Evolutionary conservation across 2,888 invertebrate genomes (phyloP).

Genomic region (Lochmaea crataegi): DNA sequence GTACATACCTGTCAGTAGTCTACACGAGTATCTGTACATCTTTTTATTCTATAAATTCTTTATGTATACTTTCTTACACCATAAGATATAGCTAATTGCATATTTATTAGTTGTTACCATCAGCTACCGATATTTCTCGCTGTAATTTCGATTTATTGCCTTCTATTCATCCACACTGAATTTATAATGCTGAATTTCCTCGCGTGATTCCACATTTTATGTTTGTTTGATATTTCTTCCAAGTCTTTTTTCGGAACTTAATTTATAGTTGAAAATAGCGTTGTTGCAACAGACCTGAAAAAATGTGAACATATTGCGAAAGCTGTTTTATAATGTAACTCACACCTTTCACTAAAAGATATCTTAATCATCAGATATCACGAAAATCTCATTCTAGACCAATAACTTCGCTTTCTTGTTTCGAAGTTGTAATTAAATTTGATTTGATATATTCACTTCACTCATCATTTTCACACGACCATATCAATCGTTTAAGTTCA

Average conservation of each 20-base stretch:
- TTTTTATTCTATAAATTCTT: background rate
- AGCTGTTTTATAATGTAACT: background rate
- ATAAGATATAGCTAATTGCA: conserved; percentile 4
- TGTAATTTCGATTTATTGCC: conserved; percentile 3
- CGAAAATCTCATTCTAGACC: background rate
- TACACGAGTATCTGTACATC: background rate
- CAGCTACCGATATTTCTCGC: conserved; percentile 7
- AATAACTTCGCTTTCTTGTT: too few species aligned
- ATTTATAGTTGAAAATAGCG: background rate
- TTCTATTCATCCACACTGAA: background rate
- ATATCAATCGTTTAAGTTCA: too few species aligned
- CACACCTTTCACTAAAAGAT: background rate
- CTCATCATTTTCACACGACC: background rate
- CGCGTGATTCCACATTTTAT: background rate
- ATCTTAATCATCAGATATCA: background rate
- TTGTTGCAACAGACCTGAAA: background rate
- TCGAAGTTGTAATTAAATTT: background rate
- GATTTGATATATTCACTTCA: background rate
- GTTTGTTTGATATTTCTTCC: background rate
- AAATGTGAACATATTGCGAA: background rate
- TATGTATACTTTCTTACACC: background rate
- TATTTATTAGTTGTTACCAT: conserved; percentile 2
- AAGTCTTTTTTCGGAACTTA: background rate
- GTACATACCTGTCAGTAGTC: background rate
- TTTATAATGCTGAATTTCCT: conserved; percentile 5